phyloP scores from a whole-genome alignment of 2,113 vertebrate species.

The human region DNA sequence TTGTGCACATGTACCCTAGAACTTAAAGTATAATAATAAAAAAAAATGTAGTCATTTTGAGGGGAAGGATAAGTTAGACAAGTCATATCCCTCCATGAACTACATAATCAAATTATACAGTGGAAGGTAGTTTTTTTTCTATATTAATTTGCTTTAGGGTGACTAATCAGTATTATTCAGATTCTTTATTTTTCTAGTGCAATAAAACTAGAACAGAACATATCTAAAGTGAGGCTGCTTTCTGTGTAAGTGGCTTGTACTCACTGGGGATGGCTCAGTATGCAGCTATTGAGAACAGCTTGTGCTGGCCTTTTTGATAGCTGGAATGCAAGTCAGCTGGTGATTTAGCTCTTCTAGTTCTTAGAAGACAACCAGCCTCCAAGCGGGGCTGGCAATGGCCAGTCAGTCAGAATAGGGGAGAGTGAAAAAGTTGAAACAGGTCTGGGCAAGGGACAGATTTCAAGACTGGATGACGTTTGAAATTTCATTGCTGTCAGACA shows the following conservation, averaged over 20 bases:
- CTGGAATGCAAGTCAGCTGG: slow-evolving; percentile 59
- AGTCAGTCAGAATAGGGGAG: slow-evolving; percentile 59
- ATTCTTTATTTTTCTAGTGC: not conserved
- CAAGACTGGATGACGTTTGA: slow-evolving; percentile 44
- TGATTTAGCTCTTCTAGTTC: slow-evolving; percentile 25
- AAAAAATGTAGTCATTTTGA: not conserved
- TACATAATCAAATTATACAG: not conserved
- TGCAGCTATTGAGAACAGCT: slow-evolving; percentile 13
- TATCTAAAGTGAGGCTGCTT: not conserved
- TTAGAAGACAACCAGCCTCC: slow-evolving; percentile 32
- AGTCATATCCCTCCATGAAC: not conserved
- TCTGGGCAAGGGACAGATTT: slow-evolving; percentile 38
- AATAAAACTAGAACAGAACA: not conserved
- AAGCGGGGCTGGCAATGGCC: slow-evolving; percentile 28
- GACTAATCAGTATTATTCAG: not conserved
- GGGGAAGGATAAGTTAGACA: not conserved
- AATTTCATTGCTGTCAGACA: slow-evolving; percentile 17
- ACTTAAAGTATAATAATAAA: not conserved
- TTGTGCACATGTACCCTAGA: too few relatives aligned
- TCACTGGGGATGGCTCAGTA: not conserved
- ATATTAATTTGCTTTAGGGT: not conserved
- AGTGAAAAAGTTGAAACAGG: slow-evolving; percentile 74
- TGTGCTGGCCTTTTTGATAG: slow-evolving; percentile 66
- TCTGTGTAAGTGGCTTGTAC: not conserved
- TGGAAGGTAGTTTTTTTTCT: not conserved